These are phyloP conservation scores for Drosophila ustulata DNA, from an alignment of 2,888 invertebrate species.

Conservation along the genomic window DNA sequence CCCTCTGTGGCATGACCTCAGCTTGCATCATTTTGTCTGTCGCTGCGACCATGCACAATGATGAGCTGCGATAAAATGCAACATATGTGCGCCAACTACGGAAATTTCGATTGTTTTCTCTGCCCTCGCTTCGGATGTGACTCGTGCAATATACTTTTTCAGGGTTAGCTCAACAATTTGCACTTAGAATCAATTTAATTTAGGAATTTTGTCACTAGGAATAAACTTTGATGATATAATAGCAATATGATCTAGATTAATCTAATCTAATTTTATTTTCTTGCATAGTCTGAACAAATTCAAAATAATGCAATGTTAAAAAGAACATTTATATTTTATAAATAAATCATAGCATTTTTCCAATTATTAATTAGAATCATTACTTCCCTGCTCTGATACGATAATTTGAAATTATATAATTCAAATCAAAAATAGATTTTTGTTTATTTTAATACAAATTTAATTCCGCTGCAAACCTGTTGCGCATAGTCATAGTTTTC, in stretches of 20 bases:
- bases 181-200: neutral
- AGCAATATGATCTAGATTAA: neutral
- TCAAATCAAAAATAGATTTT: neutral
- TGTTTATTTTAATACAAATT: too few species aligned
- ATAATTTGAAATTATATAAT: neutral
- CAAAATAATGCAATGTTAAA: too few species aligned
- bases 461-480: neutral
- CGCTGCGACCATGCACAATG: conserved; percentile 40
- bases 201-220: neutral
- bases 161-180: conserved; percentile 41
- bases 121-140: conserved; percentile 2
- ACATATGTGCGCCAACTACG: conserved; percentile 38
- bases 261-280: neutral
- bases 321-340: too few species aligned
- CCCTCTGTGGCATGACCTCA: conserved; percentile 64
- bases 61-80: conserved; percentile 45
- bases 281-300: neutral
- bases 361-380: too few species aligned
- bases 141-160: conserved; percentile 21
- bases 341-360: too few species aligned
- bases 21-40: conserved; percentile 51
- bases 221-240: neutral
- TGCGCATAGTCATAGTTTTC: conserved; percentile 4
- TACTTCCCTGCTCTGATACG: neutral
- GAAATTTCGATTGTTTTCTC: conserved; percentile 37